These are phyloP conservation scores for Platycercus adscitus DNA, from an alignment of 2,113 vertebrate genomes.

Conservation along the genomic window DNA sequence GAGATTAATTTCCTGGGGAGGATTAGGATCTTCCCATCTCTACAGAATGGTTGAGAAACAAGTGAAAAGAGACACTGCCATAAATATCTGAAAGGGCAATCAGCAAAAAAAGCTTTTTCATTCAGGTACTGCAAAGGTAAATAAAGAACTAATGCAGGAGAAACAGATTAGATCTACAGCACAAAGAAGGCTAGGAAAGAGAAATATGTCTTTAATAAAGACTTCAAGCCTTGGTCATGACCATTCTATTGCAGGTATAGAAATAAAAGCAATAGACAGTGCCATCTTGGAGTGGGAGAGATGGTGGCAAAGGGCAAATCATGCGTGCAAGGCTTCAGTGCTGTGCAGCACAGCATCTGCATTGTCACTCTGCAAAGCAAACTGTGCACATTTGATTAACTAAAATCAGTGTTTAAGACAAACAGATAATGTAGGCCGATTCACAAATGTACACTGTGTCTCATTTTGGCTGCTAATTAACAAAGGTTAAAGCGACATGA, in stretches of 20 bases:
- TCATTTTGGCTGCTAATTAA: background rate
- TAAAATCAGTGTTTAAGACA: background rate
- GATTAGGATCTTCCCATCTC: constrained; percentile 26
- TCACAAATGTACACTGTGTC: background rate
- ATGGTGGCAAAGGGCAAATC: background rate
- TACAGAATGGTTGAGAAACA: background rate
- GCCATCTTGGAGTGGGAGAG: background rate
- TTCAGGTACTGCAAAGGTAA: background rate
- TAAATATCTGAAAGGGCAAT: constrained; percentile 15
- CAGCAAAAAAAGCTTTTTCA: background rate
- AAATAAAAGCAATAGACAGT: background rate
- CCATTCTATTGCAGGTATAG: background rate
- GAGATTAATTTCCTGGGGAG: constrained; percentile 14
- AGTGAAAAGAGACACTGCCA: background rate
- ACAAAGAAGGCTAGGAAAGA: background rate
- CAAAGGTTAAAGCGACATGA: background rate
- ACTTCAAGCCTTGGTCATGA: background rate
- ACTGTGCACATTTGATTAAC: background rate
- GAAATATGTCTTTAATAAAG: background rate
- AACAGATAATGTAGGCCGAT: background rate
- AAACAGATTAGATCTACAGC: background rate
- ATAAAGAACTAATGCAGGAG: background rate
- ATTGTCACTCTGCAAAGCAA: background rate
- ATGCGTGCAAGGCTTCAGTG: fast-evolving
- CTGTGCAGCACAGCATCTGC: background rate